Conservation (phyloP, 2,888 invertebrate genomes). For the Leuctra nigra region DNA sequence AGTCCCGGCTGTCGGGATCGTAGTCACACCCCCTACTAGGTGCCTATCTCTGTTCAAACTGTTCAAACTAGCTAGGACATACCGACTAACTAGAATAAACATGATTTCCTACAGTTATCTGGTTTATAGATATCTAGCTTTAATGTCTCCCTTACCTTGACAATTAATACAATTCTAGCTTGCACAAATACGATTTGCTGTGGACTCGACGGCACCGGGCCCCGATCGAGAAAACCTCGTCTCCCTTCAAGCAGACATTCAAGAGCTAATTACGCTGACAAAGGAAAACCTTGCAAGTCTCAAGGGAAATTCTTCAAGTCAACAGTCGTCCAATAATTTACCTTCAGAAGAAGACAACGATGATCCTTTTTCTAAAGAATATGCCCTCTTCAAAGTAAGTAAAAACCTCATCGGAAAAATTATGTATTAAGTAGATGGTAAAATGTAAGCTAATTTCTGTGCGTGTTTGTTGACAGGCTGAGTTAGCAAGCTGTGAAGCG, state of each 20-base stretch:
- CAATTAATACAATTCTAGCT: constrained; percentile 49
- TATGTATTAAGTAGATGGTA: background rate
- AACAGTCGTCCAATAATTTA: constrained; percentile 33
- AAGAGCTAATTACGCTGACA: constrained; percentile 62
- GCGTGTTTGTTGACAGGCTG: constrained; percentile 20
- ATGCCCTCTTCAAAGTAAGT: constrained; percentile 61
- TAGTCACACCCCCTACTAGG: too few relatives aligned
- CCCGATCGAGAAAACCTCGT: constrained; percentile 51
- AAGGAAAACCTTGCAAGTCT: constrained; percentile 48
- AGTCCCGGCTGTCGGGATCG: too few relatives aligned
- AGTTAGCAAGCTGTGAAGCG: constrained; percentile 18
- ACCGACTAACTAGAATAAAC: too few relatives aligned
- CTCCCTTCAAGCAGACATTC: constrained; percentile 55
- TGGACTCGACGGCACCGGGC: constrained; percentile 43
- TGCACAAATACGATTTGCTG: constrained; percentile 53
- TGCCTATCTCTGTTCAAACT: too few relatives aligned
- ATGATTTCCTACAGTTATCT: too few relatives aligned
- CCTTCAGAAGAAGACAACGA: constrained; percentile 32
- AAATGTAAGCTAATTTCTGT: background rate
- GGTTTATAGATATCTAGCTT: too few relatives aligned
- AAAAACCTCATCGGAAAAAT: too few relatives aligned
- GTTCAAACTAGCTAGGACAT: too few relatives aligned
- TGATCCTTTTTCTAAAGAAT: constrained; percentile 48
- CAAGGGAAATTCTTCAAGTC: constrained; percentile 30
- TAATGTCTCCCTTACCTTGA: too few relatives aligned